These are phyloP conservation scores for Chionis minor DNA, from an alignment of 2,113 vertebrate species.

Conservation along the genomic window DNA sequence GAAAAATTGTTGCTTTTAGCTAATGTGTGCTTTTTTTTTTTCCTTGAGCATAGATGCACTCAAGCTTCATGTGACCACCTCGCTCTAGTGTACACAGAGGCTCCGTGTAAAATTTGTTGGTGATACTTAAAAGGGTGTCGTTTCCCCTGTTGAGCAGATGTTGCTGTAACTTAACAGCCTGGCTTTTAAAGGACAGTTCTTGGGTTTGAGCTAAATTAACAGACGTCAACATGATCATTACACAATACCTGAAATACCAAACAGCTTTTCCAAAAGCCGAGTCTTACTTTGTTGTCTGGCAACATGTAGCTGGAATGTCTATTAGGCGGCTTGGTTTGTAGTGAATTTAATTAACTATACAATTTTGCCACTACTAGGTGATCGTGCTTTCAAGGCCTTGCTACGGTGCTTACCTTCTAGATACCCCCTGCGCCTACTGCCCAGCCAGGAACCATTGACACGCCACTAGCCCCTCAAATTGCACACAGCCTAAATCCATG, in stretches of 20 bases:
- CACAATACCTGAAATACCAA: background rate
- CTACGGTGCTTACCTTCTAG: too few species aligned
- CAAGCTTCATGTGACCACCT: background rate
- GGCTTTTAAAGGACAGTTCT: background rate
- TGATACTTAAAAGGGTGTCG: background rate
- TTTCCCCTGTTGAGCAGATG: background rate
- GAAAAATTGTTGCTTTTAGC: background rate
- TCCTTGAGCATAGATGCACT: background rate
- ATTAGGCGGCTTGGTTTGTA: background rate
- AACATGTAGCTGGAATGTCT: rapidly evolving
- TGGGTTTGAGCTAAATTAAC: background rate
- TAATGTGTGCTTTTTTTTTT: background rate
- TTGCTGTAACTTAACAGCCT: background rate
- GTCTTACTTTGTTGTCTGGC: background rate
- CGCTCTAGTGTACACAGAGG: background rate
- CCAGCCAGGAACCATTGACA: background rate
- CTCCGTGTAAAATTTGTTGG: background rate
- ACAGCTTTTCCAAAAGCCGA: background rate
- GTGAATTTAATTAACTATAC: background rate
- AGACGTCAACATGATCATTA: rapidly evolving
- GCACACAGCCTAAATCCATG: background rate
- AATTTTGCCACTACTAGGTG: background rate
- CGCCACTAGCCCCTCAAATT: background rate
- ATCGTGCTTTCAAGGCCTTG: background rate
- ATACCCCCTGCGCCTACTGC: rapidly evolving